Evolutionary conservation across 2,888 invertebrate genomes (phyloP).

Genomic region (Megamerina dolium): DNA sequence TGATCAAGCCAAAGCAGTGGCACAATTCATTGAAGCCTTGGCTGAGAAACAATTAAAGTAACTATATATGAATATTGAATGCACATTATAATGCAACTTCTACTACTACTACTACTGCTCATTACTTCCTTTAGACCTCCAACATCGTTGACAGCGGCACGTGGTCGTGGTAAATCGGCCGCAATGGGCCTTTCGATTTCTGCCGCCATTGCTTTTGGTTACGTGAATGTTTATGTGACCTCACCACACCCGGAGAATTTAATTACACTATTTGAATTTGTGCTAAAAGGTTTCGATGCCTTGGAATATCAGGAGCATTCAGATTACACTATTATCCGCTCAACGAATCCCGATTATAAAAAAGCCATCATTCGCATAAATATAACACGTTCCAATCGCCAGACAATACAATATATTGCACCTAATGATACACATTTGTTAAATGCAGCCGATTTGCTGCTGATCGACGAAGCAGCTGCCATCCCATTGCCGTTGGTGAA

Average conservation of each 20-base stretch:
- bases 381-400: conserved; percentile 81
- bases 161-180: conserved; percentile 98
- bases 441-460: conserved; percentile 87
- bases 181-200: conserved; percentile 90
- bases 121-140: conserved; percentile 61
- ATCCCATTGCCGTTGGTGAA: conserved; percentile 92
- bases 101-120: background rate
- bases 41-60: conserved; percentile 77
- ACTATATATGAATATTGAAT: conserved; percentile 9
- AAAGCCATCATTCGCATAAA: conserved; percentile 93
- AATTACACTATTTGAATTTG: conserved; percentile 94
- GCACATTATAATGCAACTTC: background rate
- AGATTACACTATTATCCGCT: conserved; percentile 90
- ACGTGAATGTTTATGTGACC: conserved; percentile 90
- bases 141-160: conserved; percentile 89
- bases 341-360: conserved; percentile 93
- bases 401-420: conserved; percentile 96
- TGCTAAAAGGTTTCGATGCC: conserved; percentile 91
- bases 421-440: conserved; percentile 85
- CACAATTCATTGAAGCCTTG: conserved; percentile 90
- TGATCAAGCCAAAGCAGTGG: conserved; percentile 88
- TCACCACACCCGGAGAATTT: conserved; percentile 98
- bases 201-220: conserved; percentile 73
- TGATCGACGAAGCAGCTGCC: conserved; percentile 98
- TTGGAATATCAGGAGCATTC: conserved; percentile 92